Evolutionary conservation across 2,113 vertebrate species (phyloP), one percentile per base, ranked within the genome.

Genomic region (Sphaerodactylus townsendi): DNA sequence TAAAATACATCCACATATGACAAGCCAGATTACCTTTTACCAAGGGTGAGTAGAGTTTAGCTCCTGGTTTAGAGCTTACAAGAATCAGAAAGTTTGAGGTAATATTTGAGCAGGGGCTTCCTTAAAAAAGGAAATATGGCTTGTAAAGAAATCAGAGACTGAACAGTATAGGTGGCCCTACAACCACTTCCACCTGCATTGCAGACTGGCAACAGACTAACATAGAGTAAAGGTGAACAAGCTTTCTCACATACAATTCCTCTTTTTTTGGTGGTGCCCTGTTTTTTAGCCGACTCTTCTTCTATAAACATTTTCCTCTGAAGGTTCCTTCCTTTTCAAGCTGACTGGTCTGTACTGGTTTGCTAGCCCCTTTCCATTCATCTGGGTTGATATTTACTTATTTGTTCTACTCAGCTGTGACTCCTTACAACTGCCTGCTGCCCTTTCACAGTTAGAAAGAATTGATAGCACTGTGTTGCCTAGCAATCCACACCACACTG

Each of bases 371-470:
- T 68, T 70, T 30, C 13, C 25, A 4, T 56, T 3, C 41, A 48
- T 68, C 64, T 41, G 28, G 73, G 37, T 33, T 84, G 65, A 74
- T 70, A n/a, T 84, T 71, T 70, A 41, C 37, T 71, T 44, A 46
- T 66, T 62, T 44, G 25, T 64, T 46, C 64, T 81, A 64, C 48
- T 86, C 73, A 62, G 65, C 85, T 76, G 64, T 46, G 72, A 70
- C 64, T 70, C 30, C 46, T 50, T 46, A 62, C 68, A 72, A 79
- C 39, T 37, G n/a, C 68, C n/a, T 85, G 64, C 79, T 62, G 65
- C 64, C 72, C 41, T 81, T 69, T 81, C 72, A 64, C 65, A 64
- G 64, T 69, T 37, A 86, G 85, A 69, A 46, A 81, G 64, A 81
- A 86, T 70, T 70, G 72, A 62, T 76, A 64, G 10, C 53, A 15